Evolutionary conservation across 2,113 vertebrate genomes (phyloP), one percentile per base, ranked within the genome.

Genomic region (Gobius niger): DNA sequence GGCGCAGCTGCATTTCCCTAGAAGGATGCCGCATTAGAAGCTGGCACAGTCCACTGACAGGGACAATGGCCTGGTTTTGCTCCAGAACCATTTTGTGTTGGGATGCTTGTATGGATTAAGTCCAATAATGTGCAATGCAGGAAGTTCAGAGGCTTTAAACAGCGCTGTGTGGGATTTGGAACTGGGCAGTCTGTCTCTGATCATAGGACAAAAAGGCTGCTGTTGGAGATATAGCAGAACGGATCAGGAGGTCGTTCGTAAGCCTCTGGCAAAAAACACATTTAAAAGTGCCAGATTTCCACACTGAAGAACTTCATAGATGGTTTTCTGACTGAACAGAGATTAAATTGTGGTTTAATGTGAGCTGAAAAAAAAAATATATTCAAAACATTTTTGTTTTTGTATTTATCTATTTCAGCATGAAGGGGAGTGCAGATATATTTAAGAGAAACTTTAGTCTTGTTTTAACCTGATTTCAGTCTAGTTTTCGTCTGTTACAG

Each of bases 101-200:
- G 61, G 74, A 63, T 77, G 64, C 67, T 72, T 64, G 64, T 49
- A 64, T 77, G 81, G 84, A 83, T 72, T 82, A 56, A 47, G 47
- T 81, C 75, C 68, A 85, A 81, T 66, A 63, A 73, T 63, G 77
- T 67, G 70, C 41, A 1, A 71, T 51, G 59, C 59, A 60, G 62
- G 34, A 68, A 64, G 72, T 70, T 61, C 50, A 61, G 34, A 83
- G 76, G 53, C 75, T 72, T 46, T 41, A n/a, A 70, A 71, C 46
- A 42, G 73, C 64, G 42, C 56, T 40, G n/a, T 24, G 67, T 71
- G 60, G 74, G 78, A 75, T 69, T 67, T 34, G 0, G 44, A 72
- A 67, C 59, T 56, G 60, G 47, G 46, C 40, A 8, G 2, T 44
- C 7, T 59, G 60, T 42, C 16, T 13, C 34, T 44, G 61, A 70